Conservation (phyloP, 2,113 vertebrate genomes). For the Otus sunia region DNA sequence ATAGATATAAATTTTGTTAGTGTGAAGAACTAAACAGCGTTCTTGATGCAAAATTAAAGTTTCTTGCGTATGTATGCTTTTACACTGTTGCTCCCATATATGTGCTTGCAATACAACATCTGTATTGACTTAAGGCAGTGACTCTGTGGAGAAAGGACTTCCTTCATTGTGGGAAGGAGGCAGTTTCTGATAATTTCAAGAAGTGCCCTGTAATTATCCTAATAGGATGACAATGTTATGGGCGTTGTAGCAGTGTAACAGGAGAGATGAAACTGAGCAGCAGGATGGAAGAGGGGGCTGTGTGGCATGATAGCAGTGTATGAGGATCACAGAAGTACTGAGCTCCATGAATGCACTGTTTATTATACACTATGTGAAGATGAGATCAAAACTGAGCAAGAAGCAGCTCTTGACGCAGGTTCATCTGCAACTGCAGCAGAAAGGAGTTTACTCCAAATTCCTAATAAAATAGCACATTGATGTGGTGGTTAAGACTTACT, state of each 20-base stretch:
- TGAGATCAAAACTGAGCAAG: background rate
- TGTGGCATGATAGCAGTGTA: fast-evolving
- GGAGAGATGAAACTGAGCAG: background rate
- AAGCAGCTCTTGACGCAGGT: background rate
- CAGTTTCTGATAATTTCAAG: background rate
- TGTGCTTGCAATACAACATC: fast-evolving
- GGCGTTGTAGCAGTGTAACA: fast-evolving
- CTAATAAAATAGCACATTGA: fast-evolving
- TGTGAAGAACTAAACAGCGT: background rate
- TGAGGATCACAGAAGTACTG: background rate
- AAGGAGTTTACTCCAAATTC: background rate
- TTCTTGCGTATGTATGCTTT: background rate
- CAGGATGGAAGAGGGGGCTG: background rate
- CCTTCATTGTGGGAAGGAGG: fast-evolving
- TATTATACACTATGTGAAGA: fast-evolving
- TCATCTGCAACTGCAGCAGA: background rate
- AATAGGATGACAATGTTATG: fast-evolving
- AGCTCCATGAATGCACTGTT: background rate
- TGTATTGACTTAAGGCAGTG: too few relatives aligned
- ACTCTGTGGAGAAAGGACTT: background rate
- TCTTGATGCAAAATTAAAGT: fast-evolving
- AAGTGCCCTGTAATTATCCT: background rate
- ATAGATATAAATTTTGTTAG: background rate
- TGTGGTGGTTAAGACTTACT: background rate
- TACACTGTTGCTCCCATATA: fast-evolving